Percentiles rank a stretch among this genome's conserved stretches.
These are phyloP conservation scores for Homarus americanus DNA, from an alignment of 1,140 invertebrate genomes.

Conservation along the genomic window DNA sequence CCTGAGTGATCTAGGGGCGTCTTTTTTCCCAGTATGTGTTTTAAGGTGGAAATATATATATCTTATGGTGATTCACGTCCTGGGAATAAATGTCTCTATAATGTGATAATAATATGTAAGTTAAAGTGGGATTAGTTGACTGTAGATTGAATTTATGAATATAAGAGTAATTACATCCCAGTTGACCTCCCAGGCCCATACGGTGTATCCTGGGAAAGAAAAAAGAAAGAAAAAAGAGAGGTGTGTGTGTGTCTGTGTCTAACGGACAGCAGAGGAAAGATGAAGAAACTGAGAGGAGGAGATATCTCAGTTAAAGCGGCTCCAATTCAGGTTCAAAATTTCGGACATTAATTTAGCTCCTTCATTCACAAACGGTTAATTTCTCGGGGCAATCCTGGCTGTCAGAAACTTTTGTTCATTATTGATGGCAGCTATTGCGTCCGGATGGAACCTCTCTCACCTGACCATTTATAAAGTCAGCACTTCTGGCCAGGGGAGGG, in stretches of 20 bases:
- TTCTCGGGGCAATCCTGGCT: slow-evolving; percentile 42
- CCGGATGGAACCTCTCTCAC: slow-evolving; percentile 8
- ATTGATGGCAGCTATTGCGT: slow-evolving; percentile 67
- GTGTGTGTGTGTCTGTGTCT: too few species aligned
- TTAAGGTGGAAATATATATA: too few species aligned
- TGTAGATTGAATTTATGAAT: too few species aligned
- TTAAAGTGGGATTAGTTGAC: too few species aligned
- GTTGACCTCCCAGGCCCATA: too few species aligned
- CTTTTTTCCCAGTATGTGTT: too few species aligned
- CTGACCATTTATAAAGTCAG: background rate
- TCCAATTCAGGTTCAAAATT: slow-evolving; percentile 63
- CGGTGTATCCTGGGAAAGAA: background rate
- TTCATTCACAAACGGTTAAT: slow-evolving; percentile 71
- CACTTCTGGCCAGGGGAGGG: too few species aligned
- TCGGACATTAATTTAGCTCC: slow-evolving; percentile 58
- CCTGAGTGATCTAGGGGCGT: too few species aligned
- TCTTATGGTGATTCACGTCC: too few species aligned
- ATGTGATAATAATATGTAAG: too few species aligned
- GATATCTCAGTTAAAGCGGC: slow-evolving; percentile 45
- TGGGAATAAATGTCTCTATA: too few species aligned
- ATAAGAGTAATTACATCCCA: too few species aligned
- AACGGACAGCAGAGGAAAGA: background rate
- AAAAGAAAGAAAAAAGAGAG: background rate
- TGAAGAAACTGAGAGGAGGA: background rate
- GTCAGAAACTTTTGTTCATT: slow-evolving; percentile 65